phyloP scores from a whole-genome alignment of 2,797 vertebrate genomes.

The Steatocranus sp. region DNA sequence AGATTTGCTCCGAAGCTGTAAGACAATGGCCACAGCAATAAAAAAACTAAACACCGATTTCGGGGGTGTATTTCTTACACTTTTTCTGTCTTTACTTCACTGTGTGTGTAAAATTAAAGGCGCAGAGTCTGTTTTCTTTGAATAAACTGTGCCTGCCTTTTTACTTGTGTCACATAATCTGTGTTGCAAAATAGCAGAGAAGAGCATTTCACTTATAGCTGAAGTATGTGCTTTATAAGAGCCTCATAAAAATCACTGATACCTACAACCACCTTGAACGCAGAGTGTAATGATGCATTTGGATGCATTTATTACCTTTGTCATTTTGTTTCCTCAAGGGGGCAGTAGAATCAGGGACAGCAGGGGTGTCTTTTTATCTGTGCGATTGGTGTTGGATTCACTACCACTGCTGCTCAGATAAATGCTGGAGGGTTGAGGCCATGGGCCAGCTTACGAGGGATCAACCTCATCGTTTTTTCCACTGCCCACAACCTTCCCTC shows the following conservation, averaged over 20 bases:
- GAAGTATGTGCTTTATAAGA: conserved; percentile 17
- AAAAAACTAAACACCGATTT: background rate
- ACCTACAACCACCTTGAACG: conserved; percentile 13
- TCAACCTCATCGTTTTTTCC: conserved; percentile 50
- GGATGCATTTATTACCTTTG: conserved; percentile 28
- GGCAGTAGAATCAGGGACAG: conserved; percentile 57
- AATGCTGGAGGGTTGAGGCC: conserved; percentile 48
- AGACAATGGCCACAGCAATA: background rate
- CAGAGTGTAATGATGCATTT: conserved; percentile 12
- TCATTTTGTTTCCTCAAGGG: conserved; percentile 52
- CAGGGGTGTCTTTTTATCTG: conserved; percentile 14
- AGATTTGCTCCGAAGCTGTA: conserved; percentile 9
- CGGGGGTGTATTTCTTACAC: background rate
- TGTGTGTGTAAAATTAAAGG: conserved; percentile 36
- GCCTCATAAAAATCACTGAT: conserved; percentile 43
- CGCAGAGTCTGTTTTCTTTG: conserved; percentile 8
- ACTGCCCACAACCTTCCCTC: background rate
- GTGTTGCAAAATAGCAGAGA: conserved; percentile 14
- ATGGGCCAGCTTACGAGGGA: conserved; percentile 55
- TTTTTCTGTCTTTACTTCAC: background rate
- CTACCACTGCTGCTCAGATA: conserved; percentile 41
- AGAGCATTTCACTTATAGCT: conserved; percentile 31
- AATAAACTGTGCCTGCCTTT: conserved; percentile 17
- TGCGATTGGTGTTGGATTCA: conserved; percentile 19
- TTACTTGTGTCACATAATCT: conserved; percentile 32